A percentile compares a stretch with the other conserved stretches of the same genome.
Conservation (phyloP, 2,888 invertebrate genomes). For the Leptogaster cylindrica region DNA sequence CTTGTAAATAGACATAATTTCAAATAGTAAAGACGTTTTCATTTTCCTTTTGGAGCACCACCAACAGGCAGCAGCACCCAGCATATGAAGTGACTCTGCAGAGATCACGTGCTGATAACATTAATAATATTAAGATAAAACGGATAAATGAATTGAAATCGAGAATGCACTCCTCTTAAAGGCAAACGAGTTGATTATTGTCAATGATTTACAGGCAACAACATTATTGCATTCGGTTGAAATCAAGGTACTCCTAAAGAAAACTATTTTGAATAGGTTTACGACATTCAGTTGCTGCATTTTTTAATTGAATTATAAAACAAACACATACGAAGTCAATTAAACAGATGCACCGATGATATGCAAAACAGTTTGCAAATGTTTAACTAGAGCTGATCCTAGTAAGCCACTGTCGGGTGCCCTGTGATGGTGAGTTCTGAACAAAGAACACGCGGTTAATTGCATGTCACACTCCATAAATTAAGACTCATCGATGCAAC, state of each 20-base stretch:
- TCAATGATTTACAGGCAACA: too few species aligned
- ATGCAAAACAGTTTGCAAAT: conserved; percentile 26
- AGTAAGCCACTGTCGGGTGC: not conserved
- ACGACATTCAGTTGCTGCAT: conserved; percentile 5
- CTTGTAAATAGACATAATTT: not conserved
- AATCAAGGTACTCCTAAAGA: too few species aligned
- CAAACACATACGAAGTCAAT: conserved; percentile 30
- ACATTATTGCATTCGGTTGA: too few species aligned
- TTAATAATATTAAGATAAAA: conserved; percentile 7
- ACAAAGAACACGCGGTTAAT: conserved; percentile 37
- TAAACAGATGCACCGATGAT: conserved; percentile 29
- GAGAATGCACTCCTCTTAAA: not conserved
- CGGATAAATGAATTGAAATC: conserved; percentile 6
- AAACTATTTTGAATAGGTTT: too few species aligned
- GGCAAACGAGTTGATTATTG: too few species aligned
- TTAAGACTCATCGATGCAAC: conserved; percentile 31
- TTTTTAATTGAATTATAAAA: conserved; percentile 33
- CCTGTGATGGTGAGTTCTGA: not conserved
- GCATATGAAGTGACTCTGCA: not conserved
- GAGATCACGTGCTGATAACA: not conserved
- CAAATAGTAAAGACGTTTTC: too few species aligned
- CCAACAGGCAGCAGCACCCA: too few species aligned
- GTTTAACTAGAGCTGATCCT: not conserved
- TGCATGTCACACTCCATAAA: conserved; percentile 40
- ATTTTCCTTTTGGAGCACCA: not conserved